Conservation (phyloP, 2,113 vertebrate species). For the Perca schrenkii region DNA sequence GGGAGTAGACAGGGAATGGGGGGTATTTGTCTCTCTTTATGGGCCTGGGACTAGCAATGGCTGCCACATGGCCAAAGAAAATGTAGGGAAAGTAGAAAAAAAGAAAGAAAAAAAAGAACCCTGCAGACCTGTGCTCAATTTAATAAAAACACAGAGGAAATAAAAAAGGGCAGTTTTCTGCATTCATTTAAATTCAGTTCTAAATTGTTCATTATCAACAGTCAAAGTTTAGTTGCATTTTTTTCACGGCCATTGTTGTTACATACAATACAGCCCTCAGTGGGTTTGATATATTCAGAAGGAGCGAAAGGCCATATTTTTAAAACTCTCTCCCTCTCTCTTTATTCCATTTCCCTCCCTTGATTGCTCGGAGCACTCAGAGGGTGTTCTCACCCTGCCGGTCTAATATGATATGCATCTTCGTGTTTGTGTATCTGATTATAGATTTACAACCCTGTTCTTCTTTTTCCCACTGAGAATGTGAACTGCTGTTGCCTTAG, state of each 20-base stretch:
- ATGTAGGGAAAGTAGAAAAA: conserved; percentile 18
- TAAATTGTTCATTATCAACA: conserved; percentile 14
- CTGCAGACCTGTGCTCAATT: conserved; percentile 20
- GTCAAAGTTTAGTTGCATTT: conserved; percentile 24
- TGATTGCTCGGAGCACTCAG: conserved; percentile 53
- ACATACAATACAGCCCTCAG: not conserved
- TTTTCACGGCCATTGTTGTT: conserved; percentile 27
- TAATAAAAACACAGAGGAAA: conserved; percentile 49
- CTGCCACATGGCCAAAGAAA: conserved; percentile 63
- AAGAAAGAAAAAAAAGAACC: not conserved
- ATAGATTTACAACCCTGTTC: conserved; percentile 72
- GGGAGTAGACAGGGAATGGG: conserved; percentile 57
- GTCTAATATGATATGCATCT: conserved; percentile 68
- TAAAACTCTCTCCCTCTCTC: conserved; percentile 18
- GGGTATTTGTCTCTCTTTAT: conserved; percentile 74
- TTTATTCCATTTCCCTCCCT: conserved; percentile 51
- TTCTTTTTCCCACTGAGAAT: conserved; percentile 56
- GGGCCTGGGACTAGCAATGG: conserved; percentile 48
- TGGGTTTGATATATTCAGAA: conserved; percentile 51
- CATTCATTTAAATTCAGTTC: conserved; percentile 32
- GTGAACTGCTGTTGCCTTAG: conserved; percentile 61
- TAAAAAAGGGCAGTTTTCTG: conserved; percentile 21
- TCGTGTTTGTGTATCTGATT: conserved; percentile 76
- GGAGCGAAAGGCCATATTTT: conserved; percentile 10
- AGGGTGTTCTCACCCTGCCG: conserved; percentile 43